Percentiles rank a stretch among this genome's conserved stretches.
phyloP scores from a whole-genome alignment of 1,140 invertebrate genomes.

The Lucilia sericata region DNA sequence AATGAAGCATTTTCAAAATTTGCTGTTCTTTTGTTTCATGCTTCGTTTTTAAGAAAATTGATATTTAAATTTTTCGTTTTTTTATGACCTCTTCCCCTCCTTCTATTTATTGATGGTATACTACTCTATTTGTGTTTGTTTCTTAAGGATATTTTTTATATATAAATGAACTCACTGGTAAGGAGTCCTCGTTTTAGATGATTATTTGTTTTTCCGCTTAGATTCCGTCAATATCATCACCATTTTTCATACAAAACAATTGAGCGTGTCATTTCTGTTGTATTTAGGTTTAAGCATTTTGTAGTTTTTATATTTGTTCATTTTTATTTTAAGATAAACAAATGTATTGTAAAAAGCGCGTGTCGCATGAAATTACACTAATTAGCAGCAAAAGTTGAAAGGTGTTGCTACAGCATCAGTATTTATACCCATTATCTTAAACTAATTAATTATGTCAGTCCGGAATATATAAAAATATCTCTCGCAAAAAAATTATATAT shows the following conservation, averaged over 20 bases:
- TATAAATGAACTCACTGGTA: background rate
- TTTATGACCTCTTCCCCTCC: background rate
- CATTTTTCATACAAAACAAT: slow-evolving; percentile 19
- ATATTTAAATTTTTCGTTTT: background rate
- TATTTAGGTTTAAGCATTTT: background rate
- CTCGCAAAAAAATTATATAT: no score
- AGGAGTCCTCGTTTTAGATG: background rate
- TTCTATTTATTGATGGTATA: background rate
- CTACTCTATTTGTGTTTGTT: background rate
- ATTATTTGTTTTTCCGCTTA: slow-evolving; percentile 28
- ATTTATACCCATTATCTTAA: no score
- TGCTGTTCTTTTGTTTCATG: slow-evolving; percentile 12
- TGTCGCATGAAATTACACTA: slow-evolving; percentile 14
- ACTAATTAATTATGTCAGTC: no score
- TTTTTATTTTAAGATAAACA: background rate
- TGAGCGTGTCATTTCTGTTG: slow-evolving; percentile 23
- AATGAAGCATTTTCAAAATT: background rate
- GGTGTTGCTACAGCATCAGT: no score
- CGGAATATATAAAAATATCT: no score
- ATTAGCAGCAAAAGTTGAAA: background rate
- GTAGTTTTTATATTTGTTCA: background rate
- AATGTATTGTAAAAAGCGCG: background rate
- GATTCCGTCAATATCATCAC: slow-evolving; percentile 23
- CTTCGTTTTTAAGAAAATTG: slow-evolving; percentile 1
- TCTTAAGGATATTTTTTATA: background rate